A percentile compares a stretch with the other conserved stretches of the same genome.
phyloP scores from a whole-genome alignment of 1,140 invertebrate species.

The Apis cerana region DNA sequence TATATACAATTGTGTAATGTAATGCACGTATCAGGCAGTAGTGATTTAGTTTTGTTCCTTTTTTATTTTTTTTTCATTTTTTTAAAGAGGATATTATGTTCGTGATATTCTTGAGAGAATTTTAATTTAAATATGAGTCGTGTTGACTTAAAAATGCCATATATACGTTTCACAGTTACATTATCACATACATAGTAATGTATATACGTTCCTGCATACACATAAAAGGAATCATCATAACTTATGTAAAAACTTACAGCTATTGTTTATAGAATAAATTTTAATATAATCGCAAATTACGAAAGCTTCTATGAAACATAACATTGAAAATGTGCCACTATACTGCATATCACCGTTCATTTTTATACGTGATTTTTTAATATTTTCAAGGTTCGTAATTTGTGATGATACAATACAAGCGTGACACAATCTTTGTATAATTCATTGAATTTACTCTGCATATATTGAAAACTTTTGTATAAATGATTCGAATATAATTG shows the following conservation, averaged over 20 bases:
- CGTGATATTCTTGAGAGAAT: not conserved
- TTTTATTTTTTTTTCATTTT: not conserved
- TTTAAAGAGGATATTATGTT: not conserved
- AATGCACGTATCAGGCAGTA: not conserved
- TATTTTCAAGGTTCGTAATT: not conserved
- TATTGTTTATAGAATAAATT: slow-evolving; percentile 47
- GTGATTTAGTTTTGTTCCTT: not conserved
- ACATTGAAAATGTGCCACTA: slow-evolving; percentile 22
- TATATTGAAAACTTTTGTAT: slow-evolving; percentile 16
- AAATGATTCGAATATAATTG: not conserved
- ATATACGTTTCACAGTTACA: slow-evolving; percentile 18
- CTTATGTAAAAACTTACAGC: not conserved
- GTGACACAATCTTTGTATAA: slow-evolving; percentile 1
- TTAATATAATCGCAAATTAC: slow-evolving; percentile 38
- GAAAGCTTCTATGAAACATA: slow-evolving; percentile 13
- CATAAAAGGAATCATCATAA: slow-evolving; percentile 30
- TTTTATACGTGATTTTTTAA: not conserved
- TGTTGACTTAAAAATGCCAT: slow-evolving; percentile 32
- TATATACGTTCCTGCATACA: slow-evolving; percentile 46
- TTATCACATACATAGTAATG: slow-evolving; percentile 3
- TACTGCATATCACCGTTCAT: not conserved
- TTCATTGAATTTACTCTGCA: not conserved
- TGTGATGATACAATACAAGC: not conserved
- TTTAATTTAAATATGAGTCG: slow-evolving; percentile 31
- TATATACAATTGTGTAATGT: not conserved